Percentiles rank a stretch among this genome's conserved stretches.
Evolutionary conservation across 2,113 vertebrate species (phyloP).

Genomic region (Ictalurus furcatus): DNA sequence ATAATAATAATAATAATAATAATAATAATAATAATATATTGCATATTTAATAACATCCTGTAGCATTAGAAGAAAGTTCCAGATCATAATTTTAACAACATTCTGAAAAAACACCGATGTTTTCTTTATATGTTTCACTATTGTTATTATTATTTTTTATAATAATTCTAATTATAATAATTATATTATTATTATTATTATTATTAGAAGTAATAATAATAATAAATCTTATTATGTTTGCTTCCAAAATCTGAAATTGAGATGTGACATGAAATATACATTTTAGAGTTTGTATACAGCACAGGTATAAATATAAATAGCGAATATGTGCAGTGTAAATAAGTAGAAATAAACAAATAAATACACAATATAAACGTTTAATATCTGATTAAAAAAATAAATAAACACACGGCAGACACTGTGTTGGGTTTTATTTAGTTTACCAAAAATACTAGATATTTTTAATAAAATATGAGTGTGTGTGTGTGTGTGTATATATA

Average conservation of each 20-base stretch:
- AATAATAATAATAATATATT: not conserved
- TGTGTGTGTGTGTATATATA: not conserved
- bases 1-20: not conserved
- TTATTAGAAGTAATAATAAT: not conserved
- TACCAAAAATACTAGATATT: not conserved
- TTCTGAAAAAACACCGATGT: not conserved
- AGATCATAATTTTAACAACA: not conserved
- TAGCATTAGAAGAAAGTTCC: no score
- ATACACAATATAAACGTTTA: not conserved
- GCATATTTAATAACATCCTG: not conserved
- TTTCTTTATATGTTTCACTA: not conserved
- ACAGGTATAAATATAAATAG: no score
- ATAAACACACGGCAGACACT: not conserved
- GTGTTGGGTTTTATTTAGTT: not conserved
- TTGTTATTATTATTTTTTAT: not conserved
- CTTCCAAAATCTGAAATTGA: no score
- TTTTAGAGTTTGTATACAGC: no score
- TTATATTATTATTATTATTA: not conserved
- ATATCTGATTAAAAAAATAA: not conserved
- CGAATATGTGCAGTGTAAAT: not conserved
- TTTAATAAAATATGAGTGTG: not conserved
- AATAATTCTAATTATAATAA: not conserved
- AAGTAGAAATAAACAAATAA: not conserved
- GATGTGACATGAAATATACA: no score
- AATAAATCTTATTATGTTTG: no score